phyloP scores from a whole-genome alignment of 2,113 vertebrate species.

The Sinocyclocheilus grahami region DNA sequence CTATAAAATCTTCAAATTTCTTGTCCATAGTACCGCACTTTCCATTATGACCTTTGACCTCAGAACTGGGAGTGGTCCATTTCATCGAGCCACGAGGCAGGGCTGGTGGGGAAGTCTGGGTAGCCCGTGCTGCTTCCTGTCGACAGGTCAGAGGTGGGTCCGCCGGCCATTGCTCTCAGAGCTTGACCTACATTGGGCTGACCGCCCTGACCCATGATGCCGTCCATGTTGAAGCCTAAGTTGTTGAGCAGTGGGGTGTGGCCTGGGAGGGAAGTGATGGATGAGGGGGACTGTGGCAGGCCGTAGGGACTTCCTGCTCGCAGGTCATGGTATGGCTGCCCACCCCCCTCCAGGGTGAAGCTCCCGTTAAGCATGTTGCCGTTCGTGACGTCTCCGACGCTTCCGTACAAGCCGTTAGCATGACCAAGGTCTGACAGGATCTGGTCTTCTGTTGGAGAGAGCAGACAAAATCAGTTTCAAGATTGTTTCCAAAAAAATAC shows the following conservation, averaged over 20 bases:
- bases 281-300: constrained; percentile 94
- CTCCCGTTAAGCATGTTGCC: constrained; percentile 85
- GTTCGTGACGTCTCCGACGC: constrained; percentile 82
- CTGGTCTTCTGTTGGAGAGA: constrained; percentile 86
- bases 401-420: constrained; percentile 87
- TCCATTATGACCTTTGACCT: constrained; percentile 55
- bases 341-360: constrained; percentile 88
- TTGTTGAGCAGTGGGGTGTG: constrained; percentile 92
- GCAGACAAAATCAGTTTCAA: constrained; percentile 18
- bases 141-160: constrained; percentile 96
- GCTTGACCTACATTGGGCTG: constrained; percentile 88
- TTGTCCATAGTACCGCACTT: neutral
- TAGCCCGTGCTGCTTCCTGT: constrained; percentile 98
- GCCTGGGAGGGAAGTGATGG: constrained; percentile 90
- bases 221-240: constrained; percentile 92
- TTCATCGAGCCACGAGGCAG: constrained; percentile 98
- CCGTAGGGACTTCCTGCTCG: constrained; percentile 91
- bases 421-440: constrained; percentile 95
- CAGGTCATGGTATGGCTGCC: constrained; percentile 92
- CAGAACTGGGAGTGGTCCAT: constrained; percentile 99
- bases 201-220: constrained; percentile 83
- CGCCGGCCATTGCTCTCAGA: constrained; percentile 90
- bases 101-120: constrained; percentile 98
- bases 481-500: neutral
- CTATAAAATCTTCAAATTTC: neutral